Conservation (phyloP, 2,797 vertebrate species). For the Erethizon dorsatum region DNA sequence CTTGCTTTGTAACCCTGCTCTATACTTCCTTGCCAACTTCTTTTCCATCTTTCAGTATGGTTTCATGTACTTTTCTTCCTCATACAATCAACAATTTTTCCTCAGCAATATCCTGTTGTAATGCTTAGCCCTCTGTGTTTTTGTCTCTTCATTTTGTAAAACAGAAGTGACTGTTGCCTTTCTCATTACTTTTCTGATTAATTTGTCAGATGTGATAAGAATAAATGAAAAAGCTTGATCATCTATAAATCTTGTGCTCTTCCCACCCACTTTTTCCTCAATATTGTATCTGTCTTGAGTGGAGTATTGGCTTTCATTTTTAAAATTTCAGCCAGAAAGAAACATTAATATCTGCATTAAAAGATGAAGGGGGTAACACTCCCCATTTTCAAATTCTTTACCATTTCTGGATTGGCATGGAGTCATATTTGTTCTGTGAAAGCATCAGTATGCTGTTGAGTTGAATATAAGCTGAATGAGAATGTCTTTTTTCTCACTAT, state of each 20-base stretch:
- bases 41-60: constrained; percentile 23
- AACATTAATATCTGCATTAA: background rate
- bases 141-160: constrained; percentile 36
- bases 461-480: constrained; percentile 23
- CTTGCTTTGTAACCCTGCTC: background rate
- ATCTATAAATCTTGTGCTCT: background rate
- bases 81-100: background rate
- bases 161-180: background rate
- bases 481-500: background rate
- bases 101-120: background rate
- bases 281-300: background rate
- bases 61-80: background rate
- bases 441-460: background rate
- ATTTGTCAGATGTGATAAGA: background rate
- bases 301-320: constrained; percentile 35
- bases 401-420: constrained; percentile 32
- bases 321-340: constrained; percentile 20
- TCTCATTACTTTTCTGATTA: background rate
- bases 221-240: background rate
- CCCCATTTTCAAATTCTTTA: background rate
- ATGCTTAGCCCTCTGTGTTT: constrained; percentile 3
- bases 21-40: background rate
- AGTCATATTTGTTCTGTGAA: constrained; percentile 1
- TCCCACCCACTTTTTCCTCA: background rate
- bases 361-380: background rate